Conservation (phyloP, 2,797 vertebrate species). For the Erethizon dorsatum region DNA sequence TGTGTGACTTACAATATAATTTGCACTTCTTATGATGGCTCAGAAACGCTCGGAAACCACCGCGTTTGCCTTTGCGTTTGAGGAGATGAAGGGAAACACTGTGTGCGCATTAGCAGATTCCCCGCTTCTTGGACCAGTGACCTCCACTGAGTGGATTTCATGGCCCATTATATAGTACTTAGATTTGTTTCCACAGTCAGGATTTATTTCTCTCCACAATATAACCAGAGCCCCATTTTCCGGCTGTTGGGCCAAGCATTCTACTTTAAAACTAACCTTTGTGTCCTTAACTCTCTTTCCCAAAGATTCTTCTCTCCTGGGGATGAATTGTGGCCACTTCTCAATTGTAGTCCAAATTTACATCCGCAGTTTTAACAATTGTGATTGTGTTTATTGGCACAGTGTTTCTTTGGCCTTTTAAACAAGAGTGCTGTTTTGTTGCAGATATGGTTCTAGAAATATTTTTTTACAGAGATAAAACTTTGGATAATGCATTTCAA, state of each 20-base stretch:
- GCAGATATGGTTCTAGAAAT: conserved; percentile 23
- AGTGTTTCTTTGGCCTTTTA: conserved; percentile 54
- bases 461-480: conserved; percentile 58
- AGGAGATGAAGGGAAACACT: background rate
- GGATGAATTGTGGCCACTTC: background rate
- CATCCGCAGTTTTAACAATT: background rate
- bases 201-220: conserved; percentile 67
- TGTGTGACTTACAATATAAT: background rate
- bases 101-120: conserved; percentile 4
- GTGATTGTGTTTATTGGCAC: background rate
- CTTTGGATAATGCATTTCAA: background rate
- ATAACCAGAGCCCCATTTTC: conserved; percentile 40
- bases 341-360: background rate
- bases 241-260: conserved; percentile 15
- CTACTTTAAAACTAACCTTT: conserved; percentile 33
- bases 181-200: conserved; percentile 41
- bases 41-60: background rate
- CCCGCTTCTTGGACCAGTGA: conserved; percentile 4
- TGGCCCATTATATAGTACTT: conserved; percentile 55
- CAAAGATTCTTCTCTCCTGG: background rate
- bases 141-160: conserved; percentile 45
- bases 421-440: background rate
- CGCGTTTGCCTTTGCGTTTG: background rate
- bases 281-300: background rate
- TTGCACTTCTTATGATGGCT: background rate